phyloP scores from a whole-genome alignment of 2,888 invertebrate species.

The Ethmia dodecea region DNA sequence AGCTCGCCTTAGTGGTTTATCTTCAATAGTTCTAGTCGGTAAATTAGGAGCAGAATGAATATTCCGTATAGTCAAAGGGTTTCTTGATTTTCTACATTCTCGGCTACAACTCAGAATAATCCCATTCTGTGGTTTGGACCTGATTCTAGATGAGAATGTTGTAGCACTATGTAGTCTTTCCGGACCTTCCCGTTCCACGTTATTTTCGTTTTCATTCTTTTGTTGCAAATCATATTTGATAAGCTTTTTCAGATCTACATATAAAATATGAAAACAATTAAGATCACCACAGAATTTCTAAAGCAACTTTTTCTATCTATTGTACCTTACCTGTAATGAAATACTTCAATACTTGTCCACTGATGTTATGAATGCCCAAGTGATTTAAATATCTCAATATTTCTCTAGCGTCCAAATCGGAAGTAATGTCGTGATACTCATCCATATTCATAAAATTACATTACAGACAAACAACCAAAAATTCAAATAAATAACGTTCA shows the following conservation, averaged over 20 bases:
- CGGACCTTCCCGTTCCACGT: conserved; percentile 37
- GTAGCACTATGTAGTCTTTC: conserved; percentile 67
- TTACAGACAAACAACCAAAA: too few relatives aligned
- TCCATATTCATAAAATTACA: too few relatives aligned
- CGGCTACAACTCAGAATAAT: conserved; percentile 35
- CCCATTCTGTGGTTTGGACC: conserved; percentile 42
- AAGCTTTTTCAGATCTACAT: conserved; percentile 81
- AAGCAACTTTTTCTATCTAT: too few relatives aligned
- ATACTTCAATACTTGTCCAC: conserved; percentile 84
- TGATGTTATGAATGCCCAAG: conserved; percentile 86
- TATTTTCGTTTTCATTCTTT: conserved; percentile 38
- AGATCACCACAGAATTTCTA: too few relatives aligned
- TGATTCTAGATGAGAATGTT: conserved; percentile 62
- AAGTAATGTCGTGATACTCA: conserved; percentile 50
- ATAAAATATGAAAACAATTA: background rate
- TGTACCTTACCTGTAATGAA: conserved; percentile 89
- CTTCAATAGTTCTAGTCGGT: conserved; percentile 19
- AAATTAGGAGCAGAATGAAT: conserved; percentile 54
- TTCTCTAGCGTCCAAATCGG: conserved; percentile 82
- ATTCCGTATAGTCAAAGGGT: conserved; percentile 27
- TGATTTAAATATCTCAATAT: conserved; percentile 85
- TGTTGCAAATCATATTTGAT: conserved; percentile 79
- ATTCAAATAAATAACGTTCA: too few relatives aligned
- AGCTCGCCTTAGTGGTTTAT: conserved; percentile 40
- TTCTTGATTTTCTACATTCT: conserved; percentile 36